A percentile compares a stretch with the other conserved stretches of the same genome.
phyloP scores from a whole-genome alignment of 2,888 invertebrate species.

The Liodrosophila aerea region DNA sequence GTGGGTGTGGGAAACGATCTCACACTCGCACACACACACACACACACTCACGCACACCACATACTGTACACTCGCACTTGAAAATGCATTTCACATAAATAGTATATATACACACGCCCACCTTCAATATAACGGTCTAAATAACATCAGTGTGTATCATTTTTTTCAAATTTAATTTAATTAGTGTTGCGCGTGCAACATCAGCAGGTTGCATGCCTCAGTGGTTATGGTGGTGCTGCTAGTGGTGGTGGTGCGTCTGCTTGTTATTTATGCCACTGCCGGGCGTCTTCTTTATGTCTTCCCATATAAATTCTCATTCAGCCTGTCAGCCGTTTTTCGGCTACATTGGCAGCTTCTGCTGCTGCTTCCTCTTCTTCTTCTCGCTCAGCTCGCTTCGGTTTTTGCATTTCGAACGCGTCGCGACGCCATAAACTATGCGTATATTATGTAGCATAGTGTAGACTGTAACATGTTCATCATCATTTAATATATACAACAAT shows the following conservation, averaged over 20 bases:
- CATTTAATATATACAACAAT: background rate
- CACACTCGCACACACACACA: constrained; percentile 54
- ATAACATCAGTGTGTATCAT: constrained; percentile 51
- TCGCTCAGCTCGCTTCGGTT: background rate
- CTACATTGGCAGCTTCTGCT: constrained; percentile 26
- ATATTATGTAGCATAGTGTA: background rate
- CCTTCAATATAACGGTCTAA: constrained; percentile 39
- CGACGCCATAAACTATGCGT: constrained; percentile 38
- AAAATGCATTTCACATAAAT: background rate
- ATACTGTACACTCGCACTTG: constrained; percentile 4
- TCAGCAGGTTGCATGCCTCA: constrained; percentile 62
- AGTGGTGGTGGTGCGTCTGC: constrained; percentile 30
- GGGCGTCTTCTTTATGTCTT: constrained; percentile 72
- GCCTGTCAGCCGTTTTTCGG: constrained; percentile 66
- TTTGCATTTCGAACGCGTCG: constrained; percentile 39
- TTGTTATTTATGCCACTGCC: constrained; percentile 52
- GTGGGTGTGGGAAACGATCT: constrained; percentile 64
- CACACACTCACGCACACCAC: constrained; percentile 51
- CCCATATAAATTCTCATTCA: constrained; percentile 75
- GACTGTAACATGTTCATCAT: too few species aligned
- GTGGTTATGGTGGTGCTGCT: constrained; percentile 29
- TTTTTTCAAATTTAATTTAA: constrained; percentile 66
- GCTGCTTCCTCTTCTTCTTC: constrained; percentile 4
- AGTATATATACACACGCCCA: constrained; percentile 25
- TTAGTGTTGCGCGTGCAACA: constrained; percentile 70